Conservation (phyloP, 2,888 invertebrate genomes). For the Ophonus ardosiacus region DNA sequence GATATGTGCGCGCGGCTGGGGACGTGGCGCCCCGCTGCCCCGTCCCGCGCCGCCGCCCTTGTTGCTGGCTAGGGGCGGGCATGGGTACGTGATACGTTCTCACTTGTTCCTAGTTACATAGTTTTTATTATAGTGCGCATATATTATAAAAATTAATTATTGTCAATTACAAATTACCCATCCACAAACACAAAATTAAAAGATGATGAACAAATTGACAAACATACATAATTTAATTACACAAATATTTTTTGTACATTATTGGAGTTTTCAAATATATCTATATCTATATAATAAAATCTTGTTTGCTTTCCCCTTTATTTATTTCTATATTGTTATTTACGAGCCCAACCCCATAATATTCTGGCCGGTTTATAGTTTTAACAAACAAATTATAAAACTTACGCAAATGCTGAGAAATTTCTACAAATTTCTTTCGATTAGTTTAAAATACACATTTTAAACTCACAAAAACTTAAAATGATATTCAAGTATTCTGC, state of each 20-base stretch:
- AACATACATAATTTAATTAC: slow-evolving; percentile 78
- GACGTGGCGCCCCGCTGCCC: slow-evolving; percentile 43
- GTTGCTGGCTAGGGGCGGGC: slow-evolving; percentile 63
- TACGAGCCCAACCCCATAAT: no score
- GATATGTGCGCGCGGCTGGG: slow-evolving; percentile 70
- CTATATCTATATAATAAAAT: slow-evolving; percentile 77
- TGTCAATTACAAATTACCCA: slow-evolving; percentile 75
- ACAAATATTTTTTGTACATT: slow-evolving; percentile 87
- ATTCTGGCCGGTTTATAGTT: no score
- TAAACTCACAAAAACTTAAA: no score
- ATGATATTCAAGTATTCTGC: no score
- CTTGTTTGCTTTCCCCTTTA: neutral
- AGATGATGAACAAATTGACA: slow-evolving; percentile 77
- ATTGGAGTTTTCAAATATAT: slow-evolving; percentile 85
- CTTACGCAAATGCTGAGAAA: no score
- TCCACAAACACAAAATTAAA: slow-evolving; percentile 70
- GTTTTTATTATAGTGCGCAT: slow-evolving; percentile 63
- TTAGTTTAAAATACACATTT: no score
- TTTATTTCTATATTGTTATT: neutral
- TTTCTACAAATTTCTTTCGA: no score
- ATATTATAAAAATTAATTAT: slow-evolving; percentile 74
- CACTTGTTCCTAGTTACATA: slow-evolving; percentile 64
- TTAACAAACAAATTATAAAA: no score
- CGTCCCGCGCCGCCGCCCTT: slow-evolving; percentile 47
- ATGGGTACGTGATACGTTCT: slow-evolving; percentile 50